Conservation (phyloP, 2,888 invertebrate genomes). For the Nomada fucata region DNA sequence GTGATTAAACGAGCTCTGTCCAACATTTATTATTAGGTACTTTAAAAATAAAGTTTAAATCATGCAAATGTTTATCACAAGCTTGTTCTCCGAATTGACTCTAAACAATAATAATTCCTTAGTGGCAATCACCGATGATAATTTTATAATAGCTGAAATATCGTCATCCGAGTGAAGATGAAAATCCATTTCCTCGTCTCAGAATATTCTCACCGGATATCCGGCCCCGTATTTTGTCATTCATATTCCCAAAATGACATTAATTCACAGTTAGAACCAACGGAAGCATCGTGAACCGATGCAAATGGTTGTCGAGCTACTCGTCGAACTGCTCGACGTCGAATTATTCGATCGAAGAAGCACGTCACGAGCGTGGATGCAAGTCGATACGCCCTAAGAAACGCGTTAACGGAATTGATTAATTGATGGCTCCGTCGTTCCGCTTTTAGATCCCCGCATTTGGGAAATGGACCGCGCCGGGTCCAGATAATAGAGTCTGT, state of each 20-base stretch:
- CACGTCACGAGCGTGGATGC: not conserved
- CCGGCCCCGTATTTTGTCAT: not conserved
- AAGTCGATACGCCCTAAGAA: constrained; percentile 41
- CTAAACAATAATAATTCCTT: no score
- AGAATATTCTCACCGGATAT: not conserved
- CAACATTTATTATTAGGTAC: no score
- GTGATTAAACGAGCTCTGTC: no score
- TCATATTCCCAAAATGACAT: constrained; percentile 8
- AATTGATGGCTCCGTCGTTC: constrained; percentile 51
- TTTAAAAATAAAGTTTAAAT: no score
- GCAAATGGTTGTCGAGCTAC: constrained; percentile 1
- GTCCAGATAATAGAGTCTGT: constrained; percentile 45
- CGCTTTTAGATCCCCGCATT: constrained; percentile 15
- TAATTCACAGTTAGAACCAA: constrained; percentile 13
- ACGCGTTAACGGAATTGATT: constrained; percentile 53
- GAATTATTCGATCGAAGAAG: not conserved
- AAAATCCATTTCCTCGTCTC: not conserved
- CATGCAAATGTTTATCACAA: no score
- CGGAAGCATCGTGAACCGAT: not conserved
- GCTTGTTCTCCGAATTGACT: no score
- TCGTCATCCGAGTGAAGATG: not conserved
- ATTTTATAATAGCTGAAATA: not conserved
- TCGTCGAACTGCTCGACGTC: not conserved
- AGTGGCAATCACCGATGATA: not conserved
- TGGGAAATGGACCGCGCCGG: constrained; percentile 30